Percentiles rank a stretch among this genome's conserved stretches.
Evolutionary conservation across 2,797 vertebrate species (phyloP).

Genomic region (Fratercula arctica): DNA sequence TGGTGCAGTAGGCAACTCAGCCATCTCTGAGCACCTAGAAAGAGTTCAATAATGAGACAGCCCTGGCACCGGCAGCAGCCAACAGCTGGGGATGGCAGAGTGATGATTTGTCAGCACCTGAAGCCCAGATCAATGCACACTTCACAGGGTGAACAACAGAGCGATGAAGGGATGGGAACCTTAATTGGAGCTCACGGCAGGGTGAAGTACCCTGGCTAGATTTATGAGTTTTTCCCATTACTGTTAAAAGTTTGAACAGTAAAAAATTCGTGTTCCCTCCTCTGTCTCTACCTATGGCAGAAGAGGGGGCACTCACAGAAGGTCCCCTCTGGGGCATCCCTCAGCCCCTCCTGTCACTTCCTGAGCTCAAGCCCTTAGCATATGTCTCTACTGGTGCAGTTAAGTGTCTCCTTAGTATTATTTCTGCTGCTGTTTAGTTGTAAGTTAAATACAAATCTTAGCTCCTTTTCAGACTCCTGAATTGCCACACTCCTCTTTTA

Average conservation of each 20-base stretch:
- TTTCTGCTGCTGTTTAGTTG: conserved; percentile 27
- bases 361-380: neutral
- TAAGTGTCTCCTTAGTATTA: neutral
- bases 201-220: neutral
- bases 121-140: conserved; percentile 6
- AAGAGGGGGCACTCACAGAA: neutral
- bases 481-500: conserved; percentile 29
- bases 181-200: neutral
- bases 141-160: neutral
- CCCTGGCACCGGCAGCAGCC: neutral
- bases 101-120: neutral
- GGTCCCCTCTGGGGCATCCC: neutral
- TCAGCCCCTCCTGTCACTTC: neutral
- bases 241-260: neutral
- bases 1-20: neutral
- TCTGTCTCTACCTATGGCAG: neutral
- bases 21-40: neutral
- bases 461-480: conserved; percentile 11
- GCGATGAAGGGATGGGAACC: neutral
- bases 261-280: neutral
- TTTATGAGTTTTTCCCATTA: neutral
- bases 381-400: neutral
- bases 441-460: conserved; percentile 25
- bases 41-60: neutral
- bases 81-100: neutral